Evolutionary conservation across 1,140 invertebrate species (phyloP), one percentile per base, ranked within the genome.

Genomic region (Neocloeon triangulifer): DNA sequence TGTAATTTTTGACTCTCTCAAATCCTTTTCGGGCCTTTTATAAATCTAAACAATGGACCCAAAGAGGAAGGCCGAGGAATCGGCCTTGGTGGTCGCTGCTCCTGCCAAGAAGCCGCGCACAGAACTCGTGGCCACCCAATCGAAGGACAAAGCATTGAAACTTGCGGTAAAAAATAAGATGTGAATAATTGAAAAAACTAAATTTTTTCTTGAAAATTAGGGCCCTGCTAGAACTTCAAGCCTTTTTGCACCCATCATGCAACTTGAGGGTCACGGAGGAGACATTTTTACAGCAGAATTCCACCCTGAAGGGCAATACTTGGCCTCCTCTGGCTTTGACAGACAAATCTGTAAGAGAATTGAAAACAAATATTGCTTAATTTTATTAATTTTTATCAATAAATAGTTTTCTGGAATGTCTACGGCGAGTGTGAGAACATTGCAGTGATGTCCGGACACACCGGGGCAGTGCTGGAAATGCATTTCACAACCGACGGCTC

Each of bases 381-480:
- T 27, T 35, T 21, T 10, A 26, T n/a, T n/a, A n/a, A n/a, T n/a
- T n/a, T n/a, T n/a, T n/a, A n/a, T n/a, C n/a, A n/a, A n/a, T n/a
- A n/a, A n/a, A n/a, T n/a, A 94, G 86, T 79, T 51, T 62, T 98
- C 40, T 99, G 95, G 95, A 89, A 81, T 54, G 82, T 91, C 2
- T 94, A 91, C 54, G 92, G 85, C 4, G 89, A 99, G 48, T 98
- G 92, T 61, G 89, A 98, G 45, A 99, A 97, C 54, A 73, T 94
- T 39, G 81, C 80, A 40, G 68, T 78, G 6, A 67, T 98, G 62
- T 68, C 71, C 30, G 89, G 89, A 0, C 95, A 99, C 52, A 84
- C 75, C 12, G 94, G 94, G n/a, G 86, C 91, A 8, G 65, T 99
- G 4, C 80, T 92, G 67, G 91, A 99, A 53, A 52, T 97, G 1